Evolutionary conservation across 2,888 invertebrate species (phyloP).

Genomic region (Nymphalis c-album): DNA sequence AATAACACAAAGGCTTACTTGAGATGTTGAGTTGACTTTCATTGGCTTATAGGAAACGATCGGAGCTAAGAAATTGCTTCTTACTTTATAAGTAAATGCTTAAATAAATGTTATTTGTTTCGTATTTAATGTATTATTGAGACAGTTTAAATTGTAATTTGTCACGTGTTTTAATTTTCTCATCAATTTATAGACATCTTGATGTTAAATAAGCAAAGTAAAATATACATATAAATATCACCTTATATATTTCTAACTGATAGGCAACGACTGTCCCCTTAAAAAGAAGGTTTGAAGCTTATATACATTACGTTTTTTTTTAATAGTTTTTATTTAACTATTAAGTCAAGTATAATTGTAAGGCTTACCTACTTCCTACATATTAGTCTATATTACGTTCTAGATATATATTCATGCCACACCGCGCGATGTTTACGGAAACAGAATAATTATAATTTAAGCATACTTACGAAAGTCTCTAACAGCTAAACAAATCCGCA

Average conservation of each 20-base stretch:
- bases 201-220: no score
- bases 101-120: conserved; percentile 4
- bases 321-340: neutral
- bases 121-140: neutral
- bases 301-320: no score
- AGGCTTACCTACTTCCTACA: neutral
- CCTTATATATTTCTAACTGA: no score
- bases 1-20: conserved; percentile 29
- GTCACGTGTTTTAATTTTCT: neutral
- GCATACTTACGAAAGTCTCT: conserved; percentile 21
- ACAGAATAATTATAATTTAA: conserved; percentile 9
- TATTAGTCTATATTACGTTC: neutral
- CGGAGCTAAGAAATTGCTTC: conserved; percentile 26
- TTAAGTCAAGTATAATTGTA: neutral
- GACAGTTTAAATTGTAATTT: no score
- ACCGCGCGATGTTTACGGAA: neutral
- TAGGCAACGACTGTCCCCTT: no score
- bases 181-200: no score
- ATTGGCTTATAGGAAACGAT: conserved; percentile 26
- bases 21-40: conserved; percentile 26
- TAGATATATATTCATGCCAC: neutral
- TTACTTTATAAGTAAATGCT: conserved; percentile 16
- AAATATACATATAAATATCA: no score
- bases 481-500: conserved; percentile 18
- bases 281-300: no score